These are phyloP conservation scores for Tethya wilhelma DNA, from an alignment of 37 sponge, comb jelly and placozoan species.

Conservation along the genomic window DNA sequence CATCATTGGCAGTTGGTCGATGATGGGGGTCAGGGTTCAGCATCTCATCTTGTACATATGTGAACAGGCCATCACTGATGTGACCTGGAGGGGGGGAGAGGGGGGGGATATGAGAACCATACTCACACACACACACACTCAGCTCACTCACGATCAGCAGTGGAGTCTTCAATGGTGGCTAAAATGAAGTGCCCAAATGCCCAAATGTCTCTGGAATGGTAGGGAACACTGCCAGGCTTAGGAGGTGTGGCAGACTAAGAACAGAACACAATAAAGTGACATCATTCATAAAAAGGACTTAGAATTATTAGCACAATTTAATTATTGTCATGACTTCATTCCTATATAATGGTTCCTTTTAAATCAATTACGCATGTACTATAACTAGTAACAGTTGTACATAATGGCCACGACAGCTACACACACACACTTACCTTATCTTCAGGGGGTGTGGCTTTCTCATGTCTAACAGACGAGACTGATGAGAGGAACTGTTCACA, in stretches of 20 bases:
- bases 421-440: slow-evolving; percentile 49
- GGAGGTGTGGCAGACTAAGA: too few relatives aligned
- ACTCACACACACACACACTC: neutral
- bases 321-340: too few relatives aligned
- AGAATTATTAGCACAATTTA: too few relatives aligned
- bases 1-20: slow-evolving; percentile 5
- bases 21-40: slow-evolving; percentile 46
- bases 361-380: slow-evolving; percentile 36
- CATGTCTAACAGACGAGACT: slow-evolving; percentile 25
- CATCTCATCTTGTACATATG: slow-evolving; percentile 39
- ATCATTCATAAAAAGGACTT: too few relatives aligned
- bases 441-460: slow-evolving; percentile 66
- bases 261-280: too few relatives aligned
- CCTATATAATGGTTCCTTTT: too few relatives aligned
- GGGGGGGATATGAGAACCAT: neutral
- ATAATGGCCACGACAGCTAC: neutral
- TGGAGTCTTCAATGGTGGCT: slow-evolving; percentile 25
- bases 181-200: slow-evolving; percentile 66
- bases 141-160: slow-evolving; percentile 10
- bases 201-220: slow-evolving; percentile 70
- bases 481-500: slow-evolving; percentile 52
- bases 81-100: neutral
- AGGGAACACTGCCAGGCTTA: slow-evolving; percentile 6
- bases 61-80: slow-evolving; percentile 13
- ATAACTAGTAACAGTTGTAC: neutral